These are phyloP conservation scores for Cremastobaeus sp. DNA, from an alignment of 2,888 invertebrate genomes.

Conservation along the genomic window DNA sequence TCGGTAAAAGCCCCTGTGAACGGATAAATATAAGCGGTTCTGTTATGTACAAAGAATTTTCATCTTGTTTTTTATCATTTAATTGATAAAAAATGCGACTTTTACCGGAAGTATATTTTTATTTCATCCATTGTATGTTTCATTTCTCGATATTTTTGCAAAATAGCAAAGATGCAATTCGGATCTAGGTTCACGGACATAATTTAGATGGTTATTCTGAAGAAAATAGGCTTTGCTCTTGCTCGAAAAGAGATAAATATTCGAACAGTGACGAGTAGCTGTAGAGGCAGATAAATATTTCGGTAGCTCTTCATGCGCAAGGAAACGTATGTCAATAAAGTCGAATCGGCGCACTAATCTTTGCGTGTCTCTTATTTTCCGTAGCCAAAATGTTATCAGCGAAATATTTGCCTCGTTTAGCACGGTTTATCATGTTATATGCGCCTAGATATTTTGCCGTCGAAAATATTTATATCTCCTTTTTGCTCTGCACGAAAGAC, in stretches of 20 bases:
- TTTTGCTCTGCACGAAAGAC: not conserved
- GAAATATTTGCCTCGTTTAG: conserved; percentile 29
- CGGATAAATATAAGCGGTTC: too few relatives aligned
- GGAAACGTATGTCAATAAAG: conserved; percentile 41
- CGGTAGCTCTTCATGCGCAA: conserved; percentile 22
- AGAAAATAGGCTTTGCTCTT: conserved; percentile 20
- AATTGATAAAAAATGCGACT: too few relatives aligned
- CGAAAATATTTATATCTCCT: conserved; percentile 16
- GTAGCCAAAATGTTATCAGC: conserved; percentile 10
- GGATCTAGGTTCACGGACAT: too few relatives aligned
- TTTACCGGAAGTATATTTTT: too few relatives aligned
- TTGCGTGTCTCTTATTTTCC: conserved; percentile 24
- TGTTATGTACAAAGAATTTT: too few relatives aligned
- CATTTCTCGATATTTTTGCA: too few relatives aligned
- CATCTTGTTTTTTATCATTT: too few relatives aligned
- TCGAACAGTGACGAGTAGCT: conserved; percentile 13
- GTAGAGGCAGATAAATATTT: conserved; percentile 35
- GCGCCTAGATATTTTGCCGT: conserved; percentile 16
- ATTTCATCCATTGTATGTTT: too few relatives aligned
- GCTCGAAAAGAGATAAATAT: conserved; percentile 37
- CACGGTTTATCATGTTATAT: conserved; percentile 29
- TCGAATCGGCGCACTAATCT: conserved; percentile 30
- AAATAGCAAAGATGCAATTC: too few relatives aligned
- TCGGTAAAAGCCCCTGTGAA: too few relatives aligned
- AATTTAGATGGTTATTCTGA: conserved; percentile 18